Base-by-base conservation (phyloP, 2,797 vertebrate species). In the Sorex maritimensis region DNA sequence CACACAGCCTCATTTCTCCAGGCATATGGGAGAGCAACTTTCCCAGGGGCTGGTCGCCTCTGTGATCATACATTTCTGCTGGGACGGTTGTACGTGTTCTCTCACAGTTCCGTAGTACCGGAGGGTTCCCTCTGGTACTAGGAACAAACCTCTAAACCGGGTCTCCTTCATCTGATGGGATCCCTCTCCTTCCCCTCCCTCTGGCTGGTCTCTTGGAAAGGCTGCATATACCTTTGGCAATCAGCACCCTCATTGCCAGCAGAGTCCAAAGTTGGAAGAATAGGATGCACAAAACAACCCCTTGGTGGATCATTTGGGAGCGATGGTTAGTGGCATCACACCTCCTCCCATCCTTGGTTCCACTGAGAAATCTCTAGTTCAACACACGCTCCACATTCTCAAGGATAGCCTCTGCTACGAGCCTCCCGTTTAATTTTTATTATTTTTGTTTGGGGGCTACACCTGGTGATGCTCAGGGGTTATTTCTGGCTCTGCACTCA, bases 61-160 rank as follows among this genome's bases (percentile, higher is more conserved):
- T 15, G 17, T 4, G 28, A 24, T 12, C 28, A 6, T 1, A 7
- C 26, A 1, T 44, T 46, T 69, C 77, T 92, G 0, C 52, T 30
- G 28, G 24, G 14, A 19, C 17, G 63, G 52, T 58, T 49, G 7
- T 2, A 0, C 0, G 0, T 34, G 69, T 44, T 24, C 19, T n/a
- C 65, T 44, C 38, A 41, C 14, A 34, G 17, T n/a, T 34, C 61
- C 38, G 11, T 52, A 28, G 49, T 41, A 4, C 49, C 21, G 38
- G 58, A 28, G 67, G 41, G 23, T 21, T 24, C 3, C 58, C 26
- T 73, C 15, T 85, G 72, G 49, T 15, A 14, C 1, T 0, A 63
- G 17, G 61, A 24, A 24, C 7, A 19, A 24, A 24, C 23, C 17
- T 63, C 23, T 23, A 63, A 63, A 63, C 4, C 2, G 17, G 23